A percentile compares a stretch with the other conserved stretches of the same genome.
Conservation (phyloP, 2,888 invertebrate genomes). For the Octonoba sinensis region DNA sequence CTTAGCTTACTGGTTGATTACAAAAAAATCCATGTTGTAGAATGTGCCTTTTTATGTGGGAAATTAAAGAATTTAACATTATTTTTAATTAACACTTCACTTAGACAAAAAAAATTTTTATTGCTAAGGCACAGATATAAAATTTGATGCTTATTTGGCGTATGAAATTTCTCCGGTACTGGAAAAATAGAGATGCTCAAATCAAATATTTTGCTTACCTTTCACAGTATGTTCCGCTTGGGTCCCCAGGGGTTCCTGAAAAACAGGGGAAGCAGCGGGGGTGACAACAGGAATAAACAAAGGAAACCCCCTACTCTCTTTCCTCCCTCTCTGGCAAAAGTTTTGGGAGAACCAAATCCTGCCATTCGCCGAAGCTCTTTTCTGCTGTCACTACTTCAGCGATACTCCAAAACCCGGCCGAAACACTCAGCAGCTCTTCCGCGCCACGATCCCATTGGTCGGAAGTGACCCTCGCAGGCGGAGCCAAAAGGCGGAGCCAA, state of each 20-base stretch:
- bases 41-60: no score
- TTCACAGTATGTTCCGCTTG: neutral
- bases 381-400: neutral
- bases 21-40: no score
- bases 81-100: no score
- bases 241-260: slow-evolving; percentile 1
- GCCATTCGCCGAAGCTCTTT: slow-evolving; percentile 30
- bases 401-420: slow-evolving; percentile 23
- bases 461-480: slow-evolving; percentile 29
- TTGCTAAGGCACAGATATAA: no score
- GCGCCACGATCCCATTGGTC: slow-evolving; percentile 26
- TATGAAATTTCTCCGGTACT: no score
- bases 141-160: no score
- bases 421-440: neutral
- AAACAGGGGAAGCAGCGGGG: slow-evolving; percentile 10
- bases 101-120: no score
- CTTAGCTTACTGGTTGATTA: no score
- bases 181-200: neutral
- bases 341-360: slow-evolving; percentile 15
- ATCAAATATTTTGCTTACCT: slow-evolving; percentile 28
- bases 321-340: slow-evolving; percentile 15
- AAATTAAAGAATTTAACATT: no score
- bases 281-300: slow-evolving; percentile 32
- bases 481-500: neutral
- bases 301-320: slow-evolving; percentile 9